Base-by-base conservation (phyloP, 1,140 invertebrate genomes). In the Condylostylus longicornis region DNA sequence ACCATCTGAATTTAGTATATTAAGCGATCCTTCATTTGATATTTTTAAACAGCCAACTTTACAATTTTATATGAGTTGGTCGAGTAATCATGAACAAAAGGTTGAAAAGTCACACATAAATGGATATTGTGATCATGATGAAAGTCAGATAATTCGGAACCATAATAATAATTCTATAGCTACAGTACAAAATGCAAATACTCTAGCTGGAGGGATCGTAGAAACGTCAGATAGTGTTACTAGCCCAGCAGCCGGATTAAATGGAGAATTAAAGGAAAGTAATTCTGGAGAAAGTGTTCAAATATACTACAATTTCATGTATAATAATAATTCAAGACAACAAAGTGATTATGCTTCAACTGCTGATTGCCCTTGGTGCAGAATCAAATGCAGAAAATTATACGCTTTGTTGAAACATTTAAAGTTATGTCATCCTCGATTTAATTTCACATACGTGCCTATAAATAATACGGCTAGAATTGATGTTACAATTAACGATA, bases 301-400 rank as follows among this genome's bases (percentile, higher is more conserved):
- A 63, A 84, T 95, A 38, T 82, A 90, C 40, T 97, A 95, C 66
- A 88, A 94, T 63, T 95, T 97, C 66, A 72, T 91, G 40, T 94
- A 93, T 54, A 91, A 91, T 59, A 93, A 91, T 58, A 91, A 90
- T 57, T 87, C 82, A 22, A 68, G 88, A 19, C 90, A 95, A 58
- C 88, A 93, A 63, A 97, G 89, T 1, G 89, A 94, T 63, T 84
- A 88, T 15, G 77, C 84, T 25, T 82, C 88, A 49, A 88, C 94
- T 64, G 67, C 93, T 10, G 77, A 82, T 46, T 97, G 91, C 61
- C 89, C 90, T 2, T 96, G 90, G 90, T 96, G 91, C 56, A 84
- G 79, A 1, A 63, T 95, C 6, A 83, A 94, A 56, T 95, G 89
- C 53, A 72, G 79, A 18, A 72, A 77, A 33, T 64, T 95, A 2